phyloP scores from a whole-genome alignment of 1,140 invertebrate genomes.

The Elysia chlorotica region DNA sequence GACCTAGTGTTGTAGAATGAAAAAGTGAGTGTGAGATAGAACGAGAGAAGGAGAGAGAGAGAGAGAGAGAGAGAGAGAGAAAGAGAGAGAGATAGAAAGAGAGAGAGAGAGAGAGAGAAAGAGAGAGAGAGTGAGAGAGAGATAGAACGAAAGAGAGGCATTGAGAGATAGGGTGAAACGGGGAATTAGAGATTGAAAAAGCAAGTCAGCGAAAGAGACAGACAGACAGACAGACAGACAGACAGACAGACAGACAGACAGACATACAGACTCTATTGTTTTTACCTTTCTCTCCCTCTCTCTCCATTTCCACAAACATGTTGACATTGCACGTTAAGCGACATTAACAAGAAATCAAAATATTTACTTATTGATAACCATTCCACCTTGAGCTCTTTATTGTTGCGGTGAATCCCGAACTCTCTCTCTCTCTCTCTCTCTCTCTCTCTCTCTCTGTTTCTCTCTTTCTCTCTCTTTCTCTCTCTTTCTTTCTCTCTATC shows the following conservation, averaged over 20 bases:
- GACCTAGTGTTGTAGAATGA: not conserved
- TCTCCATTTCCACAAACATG: not conserved
- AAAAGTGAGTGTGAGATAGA: not conserved
- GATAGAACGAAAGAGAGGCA: not conserved
- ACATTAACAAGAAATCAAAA: not conserved
- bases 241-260: no score
- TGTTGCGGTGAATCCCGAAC: no score
- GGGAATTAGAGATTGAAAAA: not conserved
- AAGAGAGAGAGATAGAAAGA: constrained; percentile 10
- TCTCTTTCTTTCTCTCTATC: not conserved
- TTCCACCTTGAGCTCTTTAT: no score
- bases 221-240: no score
- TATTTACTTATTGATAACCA: no score
- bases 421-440: no score
- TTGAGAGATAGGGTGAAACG: not conserved
- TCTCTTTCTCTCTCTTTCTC: not conserved
- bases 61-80: constrained; percentile 6
- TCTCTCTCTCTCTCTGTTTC: no score
- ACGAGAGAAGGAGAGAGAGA: constrained; percentile 1
- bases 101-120: not conserved
- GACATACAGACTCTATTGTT: not conserved
- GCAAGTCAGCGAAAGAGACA: not conserved
- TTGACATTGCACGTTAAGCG: not conserved
- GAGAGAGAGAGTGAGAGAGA: not conserved
- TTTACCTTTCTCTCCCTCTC: no score